Evolutionary conservation across 2,113 vertebrate genomes (phyloP), one percentile per base, ranked within the genome.

Genomic region (Brevimyrus niger): DNA sequence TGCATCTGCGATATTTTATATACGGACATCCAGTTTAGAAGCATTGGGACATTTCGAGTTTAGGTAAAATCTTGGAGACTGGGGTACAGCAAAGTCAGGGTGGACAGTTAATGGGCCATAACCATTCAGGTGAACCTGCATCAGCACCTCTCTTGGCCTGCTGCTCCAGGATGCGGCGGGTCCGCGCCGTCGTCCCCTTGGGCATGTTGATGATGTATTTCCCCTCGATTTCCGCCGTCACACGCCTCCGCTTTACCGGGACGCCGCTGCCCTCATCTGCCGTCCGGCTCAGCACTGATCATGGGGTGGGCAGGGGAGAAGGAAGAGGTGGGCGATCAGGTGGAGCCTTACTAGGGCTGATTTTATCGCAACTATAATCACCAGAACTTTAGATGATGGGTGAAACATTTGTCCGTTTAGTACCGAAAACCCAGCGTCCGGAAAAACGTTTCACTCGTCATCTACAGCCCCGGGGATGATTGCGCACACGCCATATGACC

Each of bases 151-250:
- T 97, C 0, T 96, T 97, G 92, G 94, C 96, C 94, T 98, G 97
- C 94, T 97, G 97, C 93, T 97, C 96, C 92, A 99, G 95, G 95
- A 99, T 98, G 92, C 96, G 98, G 58, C 96, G 97, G 58, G 96
- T 98, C 53, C 96, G 94, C 2, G 97, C 94, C 0, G 98, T 99
- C 90, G 97, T 98, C 90, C 98, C 98, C 93, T 98, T 98, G 91
- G 98, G 98, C 98, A 99, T 98, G 95, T 96, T 97, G 94, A 99
- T 96, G 89, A 98, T 96, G 93, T 99, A 99, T 89, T 99, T 99
- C 87, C 98, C 98, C 93, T 99, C 98, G 96, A 99, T 99, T 93
- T 99, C 98, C 0, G 97, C 97, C 0, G 98, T 99, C 87, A 98
- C 98, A 0, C 97, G 95, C 3, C 98, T 95, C 0, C 93, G 95